Percentiles rank a stretch among this genome's conserved stretches.
Evolutionary conservation across 2,797 vertebrate genomes (phyloP).

Genomic region (Synanceia verrucosa): DNA sequence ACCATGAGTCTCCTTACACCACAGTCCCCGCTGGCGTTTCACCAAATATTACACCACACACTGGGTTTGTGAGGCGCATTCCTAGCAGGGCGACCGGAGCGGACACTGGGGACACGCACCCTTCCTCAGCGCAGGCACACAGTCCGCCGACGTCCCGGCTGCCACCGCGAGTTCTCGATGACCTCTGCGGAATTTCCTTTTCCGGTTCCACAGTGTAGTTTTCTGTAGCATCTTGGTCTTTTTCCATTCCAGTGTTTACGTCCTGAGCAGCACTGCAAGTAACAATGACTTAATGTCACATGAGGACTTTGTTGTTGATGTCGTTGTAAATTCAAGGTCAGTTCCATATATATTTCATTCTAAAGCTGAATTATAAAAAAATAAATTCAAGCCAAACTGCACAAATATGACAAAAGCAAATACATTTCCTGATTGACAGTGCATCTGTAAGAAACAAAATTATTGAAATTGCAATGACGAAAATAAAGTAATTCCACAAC

Average conservation of each 20-base stretch:
- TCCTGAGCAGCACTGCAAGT: fast-evolving
- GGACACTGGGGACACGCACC: conserved; percentile 88
- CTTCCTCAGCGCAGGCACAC: conserved; percentile 76
- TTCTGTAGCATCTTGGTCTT: neutral
- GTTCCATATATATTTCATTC: neutral
- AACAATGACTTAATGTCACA: too few species aligned
- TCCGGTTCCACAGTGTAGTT: conserved; percentile 62
- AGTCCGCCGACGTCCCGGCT: conserved; percentile 82
- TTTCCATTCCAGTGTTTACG: neutral
- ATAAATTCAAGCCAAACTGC: neutral
- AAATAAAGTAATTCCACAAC: too few species aligned
- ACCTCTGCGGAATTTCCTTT: conserved; percentile 77
- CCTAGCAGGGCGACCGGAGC: conserved; percentile 80
- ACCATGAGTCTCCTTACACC: conserved; percentile 53
- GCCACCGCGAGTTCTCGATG: conserved; percentile 79
- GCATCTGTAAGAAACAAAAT: neutral
- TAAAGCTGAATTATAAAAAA: neutral
- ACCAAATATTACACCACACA: conserved; percentile 43
- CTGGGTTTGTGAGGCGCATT: conserved; percentile 69
- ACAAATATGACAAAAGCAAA: neutral
- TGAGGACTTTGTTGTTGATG: neutral
- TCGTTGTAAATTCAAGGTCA: neutral
- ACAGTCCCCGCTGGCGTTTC: conserved; percentile 49
- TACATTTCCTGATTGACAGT: neutral
- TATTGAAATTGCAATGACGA: too few species aligned